Conservation (phyloP, 2,113 vertebrate species). For the Platichthys flesus region DNA sequence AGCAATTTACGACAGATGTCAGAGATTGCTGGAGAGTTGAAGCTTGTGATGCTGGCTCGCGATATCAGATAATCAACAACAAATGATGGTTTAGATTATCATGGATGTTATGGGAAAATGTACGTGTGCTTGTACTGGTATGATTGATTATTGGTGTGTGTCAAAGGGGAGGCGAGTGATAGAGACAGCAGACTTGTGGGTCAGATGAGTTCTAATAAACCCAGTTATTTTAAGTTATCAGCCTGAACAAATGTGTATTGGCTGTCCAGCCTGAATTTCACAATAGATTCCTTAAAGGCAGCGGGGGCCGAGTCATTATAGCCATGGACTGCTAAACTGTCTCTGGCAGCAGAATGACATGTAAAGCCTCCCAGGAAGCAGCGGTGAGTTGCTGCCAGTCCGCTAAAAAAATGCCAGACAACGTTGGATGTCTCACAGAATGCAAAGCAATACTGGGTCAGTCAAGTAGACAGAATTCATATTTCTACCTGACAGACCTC, state of each 20-base stretch:
- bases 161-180: neutral
- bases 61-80: too few relatives aligned
- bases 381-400: constrained; percentile 21
- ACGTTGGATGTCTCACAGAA: constrained; percentile 42
- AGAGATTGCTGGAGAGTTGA: constrained; percentile 10
- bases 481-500: constrained; percentile 40
- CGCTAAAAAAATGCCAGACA: constrained; percentile 32
- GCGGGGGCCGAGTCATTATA: constrained; percentile 6
- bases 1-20: neutral
- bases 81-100: too few relatives aligned
- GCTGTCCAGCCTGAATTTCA: neutral
- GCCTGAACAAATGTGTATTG: neutral
- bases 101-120: neutral
- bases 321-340: constrained; percentile 8
- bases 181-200: constrained; percentile 3
- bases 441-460: constrained; percentile 34
- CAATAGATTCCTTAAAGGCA: constrained; percentile 12
- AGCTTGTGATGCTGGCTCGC: neutral
- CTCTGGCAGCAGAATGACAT: constrained; percentile 21
- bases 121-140: neutral
- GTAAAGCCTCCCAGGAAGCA: constrained; percentile 20
- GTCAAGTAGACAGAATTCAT: constrained; percentile 31
- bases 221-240: too few relatives aligned
- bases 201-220: too few relatives aligned
- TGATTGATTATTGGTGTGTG: neutral